Evolutionary conservation across 2,888 invertebrate species (phyloP).

Genomic region (Brenthis ino): DNA sequence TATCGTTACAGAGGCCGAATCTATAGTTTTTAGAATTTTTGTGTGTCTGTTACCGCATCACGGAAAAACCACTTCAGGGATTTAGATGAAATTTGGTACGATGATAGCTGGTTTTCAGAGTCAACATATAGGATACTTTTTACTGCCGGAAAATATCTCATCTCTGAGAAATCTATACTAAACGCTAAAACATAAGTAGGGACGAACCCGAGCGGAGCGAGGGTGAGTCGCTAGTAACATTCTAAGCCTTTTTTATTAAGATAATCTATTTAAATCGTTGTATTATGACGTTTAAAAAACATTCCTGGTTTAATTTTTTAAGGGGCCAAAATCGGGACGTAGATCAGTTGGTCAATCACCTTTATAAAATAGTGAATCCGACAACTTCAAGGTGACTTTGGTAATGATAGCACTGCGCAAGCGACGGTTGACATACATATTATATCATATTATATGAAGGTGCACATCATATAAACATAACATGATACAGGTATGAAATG

Average conservation of each 20-base stretch:
- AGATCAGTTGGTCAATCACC: constrained; percentile 36
- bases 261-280: constrained; percentile 1
- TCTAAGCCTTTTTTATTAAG: neutral
- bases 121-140: too few relatives aligned
- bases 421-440: constrained; percentile 24
- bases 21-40: too few relatives aligned
- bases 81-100: too few relatives aligned
- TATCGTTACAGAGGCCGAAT: too few relatives aligned
- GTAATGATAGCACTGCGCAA: constrained; percentile 31
- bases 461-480: constrained; percentile 22
- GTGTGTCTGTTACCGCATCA: too few relatives aligned
- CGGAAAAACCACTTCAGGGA: too few relatives aligned
- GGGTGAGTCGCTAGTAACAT: too few relatives aligned
- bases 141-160: too few relatives aligned
- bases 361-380: constrained; percentile 25
- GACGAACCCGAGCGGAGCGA: too few relatives aligned
- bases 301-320: constrained; percentile 18
- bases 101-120: too few relatives aligned
- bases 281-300: constrained; percentile 11
- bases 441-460: constrained; percentile 9
- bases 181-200: too few relatives aligned
- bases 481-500: neutral
- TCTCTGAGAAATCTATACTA: too few relatives aligned
- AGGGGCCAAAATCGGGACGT: constrained; percentile 7
- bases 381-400: constrained; percentile 33